phyloP scores from a whole-genome alignment of 2,797 vertebrate species.

The Caiman crocodilus region DNA sequence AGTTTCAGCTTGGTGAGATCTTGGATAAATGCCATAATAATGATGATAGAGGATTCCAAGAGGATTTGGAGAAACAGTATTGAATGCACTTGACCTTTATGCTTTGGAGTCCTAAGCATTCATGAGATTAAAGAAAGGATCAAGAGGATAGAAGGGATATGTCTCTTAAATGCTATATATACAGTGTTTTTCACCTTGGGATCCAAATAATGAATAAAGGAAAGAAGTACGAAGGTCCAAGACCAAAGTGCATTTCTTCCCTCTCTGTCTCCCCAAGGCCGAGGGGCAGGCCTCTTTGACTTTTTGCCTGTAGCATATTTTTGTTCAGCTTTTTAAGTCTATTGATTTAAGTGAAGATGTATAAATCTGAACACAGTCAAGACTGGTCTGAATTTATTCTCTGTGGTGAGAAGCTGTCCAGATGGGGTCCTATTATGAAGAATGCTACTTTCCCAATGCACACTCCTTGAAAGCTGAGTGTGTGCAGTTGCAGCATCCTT shows the following conservation, averaged over 20 bases:
- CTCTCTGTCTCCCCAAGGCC: neutral
- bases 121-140: slow-evolving; percentile 11
- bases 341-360: neutral
- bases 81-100: neutral
- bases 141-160: neutral
- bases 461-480: neutral
- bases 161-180: neutral
- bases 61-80: neutral
- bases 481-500: neutral
- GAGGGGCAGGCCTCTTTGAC: neutral
- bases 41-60: slow-evolving; percentile 5
- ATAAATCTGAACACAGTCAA: neutral
- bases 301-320: neutral
- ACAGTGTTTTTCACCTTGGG: neutral
- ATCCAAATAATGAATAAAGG: neutral
- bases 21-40: neutral
- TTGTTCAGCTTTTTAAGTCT: neutral
- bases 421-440: neutral
- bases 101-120: neutral
- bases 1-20: neutral
- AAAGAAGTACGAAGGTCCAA: neutral
- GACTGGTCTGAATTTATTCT: neutral
- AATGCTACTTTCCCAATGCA: neutral
- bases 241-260: neutral
- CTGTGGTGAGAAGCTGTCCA: neutral